Conservation (phyloP, 2,113 vertebrate genomes). For the Sinocyclocheilus rhinocerous region DNA sequence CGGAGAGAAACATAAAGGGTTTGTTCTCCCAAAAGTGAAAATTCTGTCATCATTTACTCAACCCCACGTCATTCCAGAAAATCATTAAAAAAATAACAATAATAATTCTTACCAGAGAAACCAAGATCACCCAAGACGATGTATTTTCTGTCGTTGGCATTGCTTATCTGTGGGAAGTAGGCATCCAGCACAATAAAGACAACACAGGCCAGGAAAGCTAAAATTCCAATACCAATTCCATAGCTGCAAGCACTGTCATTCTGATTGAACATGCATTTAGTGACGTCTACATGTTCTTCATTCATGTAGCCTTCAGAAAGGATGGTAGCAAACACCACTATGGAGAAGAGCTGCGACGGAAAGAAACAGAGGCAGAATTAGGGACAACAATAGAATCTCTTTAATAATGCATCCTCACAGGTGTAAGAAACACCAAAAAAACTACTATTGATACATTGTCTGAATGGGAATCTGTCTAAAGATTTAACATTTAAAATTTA, state of each 20-base stretch:
- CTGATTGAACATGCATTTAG: slow-evolving; percentile 80
- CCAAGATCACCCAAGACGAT: slow-evolving; percentile 83
- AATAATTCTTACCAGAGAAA: slow-evolving; percentile 81
- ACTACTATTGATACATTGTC: background rate
- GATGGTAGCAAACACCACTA: slow-evolving; percentile 89
- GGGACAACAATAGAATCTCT: background rate
- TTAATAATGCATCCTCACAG: slow-evolving; percentile 7
- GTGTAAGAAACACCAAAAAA: background rate
- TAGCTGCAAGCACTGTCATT: slow-evolving; percentile 85
- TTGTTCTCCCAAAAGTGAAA: too few species aligned
- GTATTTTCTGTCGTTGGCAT: slow-evolving; percentile 81
- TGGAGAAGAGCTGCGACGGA: slow-evolving; percentile 80
- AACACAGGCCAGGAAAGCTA: slow-evolving; percentile 86
- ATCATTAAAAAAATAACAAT: too few species aligned
- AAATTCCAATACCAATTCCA: slow-evolving; percentile 79
- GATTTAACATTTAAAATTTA: background rate
- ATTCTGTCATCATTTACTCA: background rate
- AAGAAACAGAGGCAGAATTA: background rate
- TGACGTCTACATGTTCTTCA: rapidly evolving
- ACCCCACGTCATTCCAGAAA: too few species aligned
- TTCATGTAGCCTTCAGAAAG: slow-evolving; percentile 85
- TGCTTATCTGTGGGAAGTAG: slow-evolving; percentile 88
- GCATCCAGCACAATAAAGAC: slow-evolving; percentile 82
- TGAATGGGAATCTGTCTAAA: background rate
- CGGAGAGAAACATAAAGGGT: background rate